A percentile compares a stretch with the other conserved stretches of the same genome.
These are phyloP conservation scores for Allolobophora icterica DNA, from an alignment of 2,888 invertebrate species.

Conservation along the genomic window DNA sequence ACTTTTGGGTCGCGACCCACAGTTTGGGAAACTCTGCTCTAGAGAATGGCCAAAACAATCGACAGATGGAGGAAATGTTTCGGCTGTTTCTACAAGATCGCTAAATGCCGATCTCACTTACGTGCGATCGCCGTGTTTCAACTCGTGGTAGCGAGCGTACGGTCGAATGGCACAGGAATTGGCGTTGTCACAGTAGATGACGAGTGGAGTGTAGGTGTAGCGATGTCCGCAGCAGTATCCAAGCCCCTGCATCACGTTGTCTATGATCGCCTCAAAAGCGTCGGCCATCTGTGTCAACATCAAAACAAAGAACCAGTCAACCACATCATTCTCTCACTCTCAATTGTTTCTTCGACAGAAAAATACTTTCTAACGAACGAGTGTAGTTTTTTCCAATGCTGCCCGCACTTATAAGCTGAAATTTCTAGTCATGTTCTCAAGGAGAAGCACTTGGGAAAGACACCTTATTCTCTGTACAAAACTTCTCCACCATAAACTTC, in stretches of 20 bases:
- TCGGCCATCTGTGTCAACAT: not conserved
- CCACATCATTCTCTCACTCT: not conserved
- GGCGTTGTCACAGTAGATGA: not conserved
- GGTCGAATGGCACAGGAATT: not conserved
- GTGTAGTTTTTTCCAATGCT: no score
- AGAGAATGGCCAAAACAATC: not conserved
- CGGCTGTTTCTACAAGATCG: not conserved
- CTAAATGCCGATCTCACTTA: not conserved
- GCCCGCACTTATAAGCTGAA: no score
- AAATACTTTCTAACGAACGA: no score
- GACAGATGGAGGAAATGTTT: not conserved
- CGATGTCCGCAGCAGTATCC: not conserved
- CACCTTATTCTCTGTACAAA: no score
- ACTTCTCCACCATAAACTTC: no score
- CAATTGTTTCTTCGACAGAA: no score
- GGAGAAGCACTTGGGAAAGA: no score
- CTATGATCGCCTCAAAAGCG: not conserved
- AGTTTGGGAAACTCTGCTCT: no score
- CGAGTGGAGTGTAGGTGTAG: constrained; percentile 6
- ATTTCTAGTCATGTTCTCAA: no score
- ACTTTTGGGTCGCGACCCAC: no score
- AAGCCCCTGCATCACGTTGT: not conserved
- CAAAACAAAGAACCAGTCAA: not conserved
- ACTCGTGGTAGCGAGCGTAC: not conserved
- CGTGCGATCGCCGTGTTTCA: not conserved